Percentiles rank a stretch among this genome's conserved stretches.
Conservation (phyloP, 1,140 invertebrate species). For the Achatina immaculata region DNA sequence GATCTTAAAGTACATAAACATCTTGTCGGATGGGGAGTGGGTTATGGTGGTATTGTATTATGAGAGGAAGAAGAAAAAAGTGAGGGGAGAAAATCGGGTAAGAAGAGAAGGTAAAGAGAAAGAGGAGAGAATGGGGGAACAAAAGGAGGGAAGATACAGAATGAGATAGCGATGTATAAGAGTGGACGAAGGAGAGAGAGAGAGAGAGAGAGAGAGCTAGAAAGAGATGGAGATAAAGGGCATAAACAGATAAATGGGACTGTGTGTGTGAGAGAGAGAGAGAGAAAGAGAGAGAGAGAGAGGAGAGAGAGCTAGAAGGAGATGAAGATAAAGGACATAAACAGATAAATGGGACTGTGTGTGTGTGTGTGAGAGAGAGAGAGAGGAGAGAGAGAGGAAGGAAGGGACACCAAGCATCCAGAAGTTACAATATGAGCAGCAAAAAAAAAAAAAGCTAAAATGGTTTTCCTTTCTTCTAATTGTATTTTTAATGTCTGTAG, state of each 20-base stretch:
- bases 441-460: too few species aligned
- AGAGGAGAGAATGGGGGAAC: not conserved
- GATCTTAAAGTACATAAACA: too few species aligned
- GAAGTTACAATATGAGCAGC: too few species aligned
- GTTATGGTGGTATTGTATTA: too few species aligned
- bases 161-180: not conserved
- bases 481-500: too few species aligned
- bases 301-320: not conserved
- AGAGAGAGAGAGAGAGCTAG: not conserved
- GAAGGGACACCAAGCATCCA: too few species aligned
- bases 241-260: not conserved
- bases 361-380: conserved; percentile 7
- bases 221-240: not conserved
- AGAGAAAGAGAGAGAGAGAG: conserved; percentile 25
- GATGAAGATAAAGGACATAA: not conserved
- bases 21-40: too few species aligned
- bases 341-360: not conserved
- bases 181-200: not conserved
- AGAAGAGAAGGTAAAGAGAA: not conserved
- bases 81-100: not conserved
- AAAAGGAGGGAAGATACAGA: not conserved
- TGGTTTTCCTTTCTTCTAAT: too few species aligned
- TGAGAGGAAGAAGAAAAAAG: not conserved
- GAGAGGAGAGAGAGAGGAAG: not conserved
- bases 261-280: conserved; percentile 2